Percentiles rank a stretch among this genome's conserved stretches.
Evolutionary conservation across 2,888 invertebrate species (phyloP).

Genomic region (Nemotelus nigrinus): DNA sequence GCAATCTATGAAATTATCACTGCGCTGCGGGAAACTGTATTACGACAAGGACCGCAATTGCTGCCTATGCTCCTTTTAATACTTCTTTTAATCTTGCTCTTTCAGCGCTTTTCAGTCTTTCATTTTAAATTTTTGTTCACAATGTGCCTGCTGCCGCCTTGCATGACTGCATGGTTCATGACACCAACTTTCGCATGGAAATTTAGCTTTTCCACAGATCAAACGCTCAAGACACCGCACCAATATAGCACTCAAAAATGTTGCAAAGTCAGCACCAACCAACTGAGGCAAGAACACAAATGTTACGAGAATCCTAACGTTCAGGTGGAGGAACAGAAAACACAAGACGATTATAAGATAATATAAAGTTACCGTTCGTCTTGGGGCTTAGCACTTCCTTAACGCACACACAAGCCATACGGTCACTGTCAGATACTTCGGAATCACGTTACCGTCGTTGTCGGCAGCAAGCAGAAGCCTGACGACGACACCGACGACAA

Average conservation of each 20-base stretch:
- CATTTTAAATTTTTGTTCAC: no score
- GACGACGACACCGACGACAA: not conserved
- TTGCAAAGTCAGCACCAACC: conserved; percentile 12
- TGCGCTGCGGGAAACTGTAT: not conserved
- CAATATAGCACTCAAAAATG: conserved; percentile 12
- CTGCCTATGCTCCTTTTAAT: conserved; percentile 19
- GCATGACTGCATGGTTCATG: not conserved
- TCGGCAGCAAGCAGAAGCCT: not conserved
- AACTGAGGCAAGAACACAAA: conserved; percentile 3
- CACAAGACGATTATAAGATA: conserved; percentile 18
- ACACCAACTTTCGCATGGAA: conserved; percentile 14
- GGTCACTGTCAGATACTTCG: not conserved
- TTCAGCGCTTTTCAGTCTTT: not conserved
- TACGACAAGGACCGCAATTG: conserved; percentile 9
- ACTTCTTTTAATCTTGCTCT: conserved; percentile 4
- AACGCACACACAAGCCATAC: not conserved
- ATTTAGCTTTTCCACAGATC: conserved; percentile 15
- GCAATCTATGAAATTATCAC: conserved; percentile 26
- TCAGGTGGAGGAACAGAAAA: not conserved
- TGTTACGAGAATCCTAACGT: not conserved
- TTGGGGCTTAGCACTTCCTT: not conserved
- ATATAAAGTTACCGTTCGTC: not conserved
- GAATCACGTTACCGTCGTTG: conserved; percentile 15
- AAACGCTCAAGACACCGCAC: not conserved
- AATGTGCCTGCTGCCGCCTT: no score